Conservation (phyloP, 2,888 invertebrate genomes). For the Microctonus brassicae region DNA sequence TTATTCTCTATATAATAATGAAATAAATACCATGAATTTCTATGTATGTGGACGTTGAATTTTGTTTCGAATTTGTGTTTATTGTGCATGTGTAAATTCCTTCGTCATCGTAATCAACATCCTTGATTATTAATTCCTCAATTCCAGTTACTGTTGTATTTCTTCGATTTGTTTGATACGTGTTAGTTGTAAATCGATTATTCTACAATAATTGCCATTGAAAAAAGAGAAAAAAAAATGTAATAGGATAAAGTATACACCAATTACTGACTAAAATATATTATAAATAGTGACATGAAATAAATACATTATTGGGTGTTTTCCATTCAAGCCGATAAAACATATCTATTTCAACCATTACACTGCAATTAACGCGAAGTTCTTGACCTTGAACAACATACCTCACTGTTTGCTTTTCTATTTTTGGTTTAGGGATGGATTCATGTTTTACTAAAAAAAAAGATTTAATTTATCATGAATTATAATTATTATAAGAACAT, state of each 20-base stretch:
- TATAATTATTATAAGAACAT: conserved; percentile 28
- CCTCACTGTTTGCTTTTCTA: conserved; percentile 44
- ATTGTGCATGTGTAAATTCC: conserved; percentile 56
- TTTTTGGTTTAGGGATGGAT: conserved; percentile 46
- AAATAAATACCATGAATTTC: conserved; percentile 52
- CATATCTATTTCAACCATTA: conserved; percentile 42
- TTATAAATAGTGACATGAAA: not conserved
- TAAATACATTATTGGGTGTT: conserved; percentile 44
- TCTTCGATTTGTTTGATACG: not conserved
- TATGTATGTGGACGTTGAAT: conserved; percentile 43
- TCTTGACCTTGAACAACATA: conserved; percentile 58
- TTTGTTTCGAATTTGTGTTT: conserved; percentile 30
- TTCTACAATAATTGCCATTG: conserved; percentile 46
- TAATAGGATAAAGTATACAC: not conserved
- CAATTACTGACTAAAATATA: not conserved
- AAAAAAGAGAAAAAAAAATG: not conserved
- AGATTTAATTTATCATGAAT: conserved; percentile 31
- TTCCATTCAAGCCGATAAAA: conserved; percentile 53
- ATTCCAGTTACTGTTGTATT: conserved; percentile 35
- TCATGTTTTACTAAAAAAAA: conserved; percentile 38
- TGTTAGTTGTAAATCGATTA: conserved; percentile 40
- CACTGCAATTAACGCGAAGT: conserved; percentile 56
- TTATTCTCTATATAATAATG: not conserved
- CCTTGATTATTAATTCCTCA: conserved; percentile 49
- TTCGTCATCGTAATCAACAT: conserved; percentile 53